phyloP scores from a whole-genome alignment of 2,113 vertebrate genomes.

The Nycticryphes semicollaris region DNA sequence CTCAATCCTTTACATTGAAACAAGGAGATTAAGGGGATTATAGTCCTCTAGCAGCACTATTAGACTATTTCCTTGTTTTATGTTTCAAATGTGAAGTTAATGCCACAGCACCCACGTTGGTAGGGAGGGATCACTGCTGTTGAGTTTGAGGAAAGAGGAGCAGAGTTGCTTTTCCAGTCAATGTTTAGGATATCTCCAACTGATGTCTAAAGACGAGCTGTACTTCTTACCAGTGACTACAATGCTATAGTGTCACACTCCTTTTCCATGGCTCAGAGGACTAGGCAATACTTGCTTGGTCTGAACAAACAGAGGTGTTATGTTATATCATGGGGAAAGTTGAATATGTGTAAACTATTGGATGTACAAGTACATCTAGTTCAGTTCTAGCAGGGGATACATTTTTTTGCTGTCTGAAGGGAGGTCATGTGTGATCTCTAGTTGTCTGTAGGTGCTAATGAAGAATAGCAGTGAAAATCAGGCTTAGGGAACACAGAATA shows the following conservation, averaged over 20 bases:
- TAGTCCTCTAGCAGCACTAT: background rate
- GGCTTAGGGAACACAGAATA: background rate
- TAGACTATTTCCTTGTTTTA: background rate
- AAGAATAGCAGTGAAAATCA: background rate
- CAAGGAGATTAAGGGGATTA: background rate
- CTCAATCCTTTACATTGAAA: background rate
- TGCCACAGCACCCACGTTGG: background rate
- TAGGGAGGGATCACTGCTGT: background rate
- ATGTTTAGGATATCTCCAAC: accelerated
- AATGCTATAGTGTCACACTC: background rate
- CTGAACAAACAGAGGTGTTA: background rate
- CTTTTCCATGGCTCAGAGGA: background rate
- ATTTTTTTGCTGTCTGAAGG: background rate
- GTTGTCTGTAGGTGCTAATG: background rate
- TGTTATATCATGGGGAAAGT: background rate
- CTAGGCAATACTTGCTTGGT: background rate
- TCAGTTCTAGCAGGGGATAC: background rate
- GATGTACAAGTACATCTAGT: background rate
- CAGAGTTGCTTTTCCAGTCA: background rate
- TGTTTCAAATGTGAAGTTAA: background rate
- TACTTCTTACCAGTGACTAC: background rate
- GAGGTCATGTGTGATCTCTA: background rate
- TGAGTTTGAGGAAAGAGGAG: background rate
- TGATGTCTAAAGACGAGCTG: background rate
- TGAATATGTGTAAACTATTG: background rate